Evolutionary conservation across 2,113 vertebrate genomes (phyloP), one percentile per base, ranked within the genome.

Genomic region (Donacobius atricapilla): DNA sequence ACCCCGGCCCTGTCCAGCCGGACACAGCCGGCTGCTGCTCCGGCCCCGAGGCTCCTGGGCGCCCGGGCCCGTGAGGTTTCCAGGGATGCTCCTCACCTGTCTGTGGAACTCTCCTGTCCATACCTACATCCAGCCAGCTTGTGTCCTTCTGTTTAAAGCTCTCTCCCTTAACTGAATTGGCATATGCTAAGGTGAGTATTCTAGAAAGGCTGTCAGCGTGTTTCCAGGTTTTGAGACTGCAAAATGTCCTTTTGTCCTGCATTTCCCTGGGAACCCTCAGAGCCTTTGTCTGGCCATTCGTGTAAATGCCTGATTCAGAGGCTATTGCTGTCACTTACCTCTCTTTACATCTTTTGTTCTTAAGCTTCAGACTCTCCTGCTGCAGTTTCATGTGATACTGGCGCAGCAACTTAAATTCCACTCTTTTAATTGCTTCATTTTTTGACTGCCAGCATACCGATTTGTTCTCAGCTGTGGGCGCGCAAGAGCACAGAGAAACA

Each of bases 391-490:
- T 2, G 3, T 22, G 31, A 22, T 44, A n/a, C 14, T 13, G n/a
- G n/a, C 10, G 35, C 17, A 71, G 33, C 20, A 81, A 31, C 15
- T 48, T 50, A 16, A 87, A 58, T 68, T 39, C 48, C 13, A 2
- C 50, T 57, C n/a, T 91, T 64, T 37, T 39, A 76, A 66, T 48
- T 75, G 12, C 39, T 90, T 88, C 33, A 9, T 68, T 84, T 95
- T 93, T 63, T 84, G 45, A 33, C 58, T 91, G 45, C 48, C 54
- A 61, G 51, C 39, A 6, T 27, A 37, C 28, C 22, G 5, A 6
- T 78, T 82, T 73, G 19, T 65, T 61, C 37, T 61, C 13, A 21
- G 42, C 40, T 37, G 30, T 16, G 39, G 40, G 42, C 4, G 2
- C 45, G 27, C 39, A 50, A 54, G 14, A 63, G 9, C 51, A 57